Evolutionary conservation across 2,888 invertebrate genomes (phyloP).

Genomic region (Carabus problematicus): DNA sequence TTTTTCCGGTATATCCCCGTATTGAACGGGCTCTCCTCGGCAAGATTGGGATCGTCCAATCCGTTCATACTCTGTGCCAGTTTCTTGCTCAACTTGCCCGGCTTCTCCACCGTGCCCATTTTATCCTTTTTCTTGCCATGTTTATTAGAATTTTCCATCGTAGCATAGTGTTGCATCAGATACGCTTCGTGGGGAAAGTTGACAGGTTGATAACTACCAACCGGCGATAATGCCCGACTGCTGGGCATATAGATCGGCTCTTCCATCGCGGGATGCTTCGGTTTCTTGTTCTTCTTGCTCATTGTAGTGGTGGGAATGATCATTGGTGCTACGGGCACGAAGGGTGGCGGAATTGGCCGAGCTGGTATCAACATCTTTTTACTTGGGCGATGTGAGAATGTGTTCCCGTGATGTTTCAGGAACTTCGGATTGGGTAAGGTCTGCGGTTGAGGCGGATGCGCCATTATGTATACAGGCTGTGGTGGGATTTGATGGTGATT

Average conservation of each 20-base stretch:
- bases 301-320: slow-evolving; percentile 65
- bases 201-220: slow-evolving; percentile 65
- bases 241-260: slow-evolving; percentile 68
- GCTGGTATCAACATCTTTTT: slow-evolving; percentile 66
- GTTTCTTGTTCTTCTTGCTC: slow-evolving; percentile 62
- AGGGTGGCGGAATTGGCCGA: slow-evolving; percentile 59
- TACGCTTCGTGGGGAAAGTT: slow-evolving; percentile 67
- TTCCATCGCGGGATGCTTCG: slow-evolving; percentile 64
- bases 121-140: slow-evolving; percentile 49
- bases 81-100: slow-evolving; percentile 63
- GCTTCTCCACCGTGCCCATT: slow-evolving; percentile 30
- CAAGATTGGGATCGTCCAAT: slow-evolving; percentile 62
- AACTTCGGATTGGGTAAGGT: slow-evolving; percentile 60
- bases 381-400: slow-evolving; percentile 66
- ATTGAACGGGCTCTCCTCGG: slow-evolving; percentile 69
- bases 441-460: slow-evolving; percentile 53
- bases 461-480: slow-evolving; percentile 58
- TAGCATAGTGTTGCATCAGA: slow-evolving; percentile 66
- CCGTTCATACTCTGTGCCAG: slow-evolving; percentile 74
- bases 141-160: slow-evolving; percentile 58
- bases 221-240: slow-evolving; percentile 64
- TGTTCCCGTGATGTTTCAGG: slow-evolving; percentile 59
- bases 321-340: slow-evolving; percentile 57
- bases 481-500: slow-evolving; percentile 50
- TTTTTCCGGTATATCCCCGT: slow-evolving; percentile 90